Percentiles rank a stretch among this genome's conserved stretches.
These are phyloP conservation scores for Philhelius pedissequus DNA, from an alignment of 2,888 invertebrate species.

Conservation along the genomic window DNA sequence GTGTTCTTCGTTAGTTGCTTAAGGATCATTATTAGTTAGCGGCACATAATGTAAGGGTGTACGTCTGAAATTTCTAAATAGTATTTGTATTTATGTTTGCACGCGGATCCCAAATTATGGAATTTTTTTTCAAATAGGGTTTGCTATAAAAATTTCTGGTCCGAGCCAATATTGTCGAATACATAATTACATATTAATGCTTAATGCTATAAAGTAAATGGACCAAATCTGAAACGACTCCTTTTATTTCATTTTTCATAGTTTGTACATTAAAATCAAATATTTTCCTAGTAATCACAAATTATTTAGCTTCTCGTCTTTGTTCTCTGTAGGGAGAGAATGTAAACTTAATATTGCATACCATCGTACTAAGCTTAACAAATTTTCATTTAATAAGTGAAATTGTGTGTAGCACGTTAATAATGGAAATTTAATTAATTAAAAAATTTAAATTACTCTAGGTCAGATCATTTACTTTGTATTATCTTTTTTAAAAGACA, in stretches of 20 bases:
- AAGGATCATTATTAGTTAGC: too few relatives aligned
- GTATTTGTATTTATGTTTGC: too few relatives aligned
- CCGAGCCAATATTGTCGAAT: too few relatives aligned
- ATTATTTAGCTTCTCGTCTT: not conserved
- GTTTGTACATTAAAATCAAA: not conserved
- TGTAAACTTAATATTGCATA: not conserved
- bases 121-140: too few relatives aligned
- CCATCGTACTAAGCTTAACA: not conserved
- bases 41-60: too few relatives aligned
- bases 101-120: too few relatives aligned
- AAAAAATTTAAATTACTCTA: slow-evolving; percentile 20
- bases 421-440: slow-evolving; percentile 35
- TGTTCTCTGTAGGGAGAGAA: too few relatives aligned
- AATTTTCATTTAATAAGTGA: slow-evolving; percentile 5
- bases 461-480: slow-evolving; percentile 9
- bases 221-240: not conserved
- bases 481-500: not conserved
- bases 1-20: too few relatives aligned
- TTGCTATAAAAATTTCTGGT: too few relatives aligned
- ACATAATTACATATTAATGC: not conserved
- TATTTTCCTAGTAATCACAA: not conserved
- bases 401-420: slow-evolving; percentile 17
- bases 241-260: not conserved
- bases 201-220: not conserved
- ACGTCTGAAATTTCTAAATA: too few relatives aligned